These are phyloP conservation scores for Distichodus sexfasciatus DNA, from an alignment of 2,797 vertebrate species.

Conservation along the genomic window DNA sequence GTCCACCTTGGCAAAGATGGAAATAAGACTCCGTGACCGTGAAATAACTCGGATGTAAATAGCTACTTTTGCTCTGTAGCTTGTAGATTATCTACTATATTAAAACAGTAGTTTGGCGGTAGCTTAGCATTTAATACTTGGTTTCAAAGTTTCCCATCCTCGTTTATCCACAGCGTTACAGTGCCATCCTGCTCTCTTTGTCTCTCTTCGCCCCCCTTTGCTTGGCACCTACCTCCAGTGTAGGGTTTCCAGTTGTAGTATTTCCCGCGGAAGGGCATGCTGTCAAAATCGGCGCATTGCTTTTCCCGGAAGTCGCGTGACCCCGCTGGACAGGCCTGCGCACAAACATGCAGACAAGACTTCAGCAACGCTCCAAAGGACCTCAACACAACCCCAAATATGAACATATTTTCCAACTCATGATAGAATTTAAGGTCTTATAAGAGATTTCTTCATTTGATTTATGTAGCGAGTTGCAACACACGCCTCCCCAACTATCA, in stretches of 20 bases:
- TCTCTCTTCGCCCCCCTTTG: background rate
- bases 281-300: slow-evolving; percentile 96
- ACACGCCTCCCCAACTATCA: too few species aligned
- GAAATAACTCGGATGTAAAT: too few species aligned
- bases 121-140: too few species aligned
- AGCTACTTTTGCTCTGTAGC: too few species aligned
- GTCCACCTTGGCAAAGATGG: too few species aligned
- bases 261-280: slow-evolving; percentile 95
- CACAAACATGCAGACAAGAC: slow-evolving; percentile 8
- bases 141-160: background rate
- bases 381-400: background rate
- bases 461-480: too few species aligned
- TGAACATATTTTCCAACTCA: background rate
- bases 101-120: too few species aligned
- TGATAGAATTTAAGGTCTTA: too few species aligned
- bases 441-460: too few species aligned
- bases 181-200: background rate
- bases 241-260: slow-evolving; percentile 99
- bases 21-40: too few species aligned
- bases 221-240: slow-evolving; percentile 86
- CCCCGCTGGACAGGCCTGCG: slow-evolving; percentile 84
- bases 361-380: too few species aligned
- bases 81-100: too few species aligned
- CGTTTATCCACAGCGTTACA: background rate
- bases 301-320: slow-evolving; percentile 96